Base-by-base conservation (phyloP, 2,888 invertebrate genomes). In the Dicyrtoma fusca region DNA sequence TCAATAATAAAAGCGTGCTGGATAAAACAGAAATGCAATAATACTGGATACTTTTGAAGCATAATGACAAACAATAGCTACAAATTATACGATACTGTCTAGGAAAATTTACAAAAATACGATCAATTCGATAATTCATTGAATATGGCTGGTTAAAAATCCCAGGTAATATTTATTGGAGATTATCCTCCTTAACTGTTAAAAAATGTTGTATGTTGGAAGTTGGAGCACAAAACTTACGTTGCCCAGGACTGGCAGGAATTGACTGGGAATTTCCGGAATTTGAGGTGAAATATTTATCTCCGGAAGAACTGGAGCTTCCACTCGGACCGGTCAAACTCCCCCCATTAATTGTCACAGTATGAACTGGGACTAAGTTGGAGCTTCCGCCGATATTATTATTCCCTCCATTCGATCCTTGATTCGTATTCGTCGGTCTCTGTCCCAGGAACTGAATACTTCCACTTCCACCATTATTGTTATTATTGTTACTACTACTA, bases 281-380 rank as follows among this genome's bases (percentile, higher is more conserved):
- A 2, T 53, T 34, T 14, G 57, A 57, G 0, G 45, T 45, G 45
- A 59, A 68, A 13, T 25, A 59, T 45, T 68, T 42, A 17, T 23
- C 45, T 19, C 68, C 68, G 5, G 42, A 21, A 13, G 66, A 19
- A 45, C 55, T 57, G 17, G 55, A 10, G 25, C 21, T 11, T 45
- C 57, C 57, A 34, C 17, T n/a, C 17, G 57, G 45, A 17, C 23
- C 23, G 8, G 13, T 42, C 11, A 68, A 44, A 25, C 34, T 34
- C 34, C 26, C 26, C 11, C 68, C 68, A 59, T 45, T 57, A 23
- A 68, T 68, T 23, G 68, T 45, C 19, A 68, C 68, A 14, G 68
- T 68, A 47, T 68, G 57, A 13, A 68, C 59, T 44, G 68, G 68
- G 25, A 68, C 68, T 59, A 68, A 45, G 19, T 61, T 61, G 1